Percentiles rank a stretch among this genome's conserved stretches.
Conservation (phyloP, 1,140 invertebrate species). For the Caerostris extrusa region DNA sequence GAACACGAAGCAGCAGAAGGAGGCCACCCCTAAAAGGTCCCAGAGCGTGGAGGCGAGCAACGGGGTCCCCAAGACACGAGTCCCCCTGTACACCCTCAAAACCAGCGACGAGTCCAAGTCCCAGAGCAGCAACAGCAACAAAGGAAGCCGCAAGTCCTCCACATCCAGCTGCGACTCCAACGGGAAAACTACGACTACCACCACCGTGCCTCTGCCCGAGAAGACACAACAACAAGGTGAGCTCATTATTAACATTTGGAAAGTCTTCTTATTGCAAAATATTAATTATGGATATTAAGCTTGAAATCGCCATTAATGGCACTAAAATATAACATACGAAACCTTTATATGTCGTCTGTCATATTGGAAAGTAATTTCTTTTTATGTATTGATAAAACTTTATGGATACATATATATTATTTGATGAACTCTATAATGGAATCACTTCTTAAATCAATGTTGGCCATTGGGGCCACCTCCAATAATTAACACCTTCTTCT, state of each 20-base stretch:
- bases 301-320: too few relatives aligned
- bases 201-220: not conserved
- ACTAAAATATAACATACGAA: too few relatives aligned
- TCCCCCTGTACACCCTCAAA: not conserved
- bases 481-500: too few relatives aligned
- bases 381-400: too few relatives aligned
- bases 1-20: constrained; percentile 15
- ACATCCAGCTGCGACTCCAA: constrained; percentile 67
- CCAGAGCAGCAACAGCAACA: not conserved
- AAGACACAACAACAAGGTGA: not conserved
- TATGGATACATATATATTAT: too few relatives aligned
- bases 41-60: constrained; percentile 72
- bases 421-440: too few relatives aligned
- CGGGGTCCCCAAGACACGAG: constrained; percentile 45
- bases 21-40: constrained; percentile 46
- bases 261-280: too few relatives aligned
- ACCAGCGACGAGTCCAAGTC: not conserved
- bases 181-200: not conserved
- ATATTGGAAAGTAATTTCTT: too few relatives aligned
- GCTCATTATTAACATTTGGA: not conserved
- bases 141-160: constrained; percentile 64
- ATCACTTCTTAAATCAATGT: too few relatives aligned
- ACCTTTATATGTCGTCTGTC: too few relatives aligned
- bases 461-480: too few relatives aligned
- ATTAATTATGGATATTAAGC: too few relatives aligned